Base-by-base conservation (phyloP, 2,888 invertebrate species). In the Catocala nupta region DNA sequence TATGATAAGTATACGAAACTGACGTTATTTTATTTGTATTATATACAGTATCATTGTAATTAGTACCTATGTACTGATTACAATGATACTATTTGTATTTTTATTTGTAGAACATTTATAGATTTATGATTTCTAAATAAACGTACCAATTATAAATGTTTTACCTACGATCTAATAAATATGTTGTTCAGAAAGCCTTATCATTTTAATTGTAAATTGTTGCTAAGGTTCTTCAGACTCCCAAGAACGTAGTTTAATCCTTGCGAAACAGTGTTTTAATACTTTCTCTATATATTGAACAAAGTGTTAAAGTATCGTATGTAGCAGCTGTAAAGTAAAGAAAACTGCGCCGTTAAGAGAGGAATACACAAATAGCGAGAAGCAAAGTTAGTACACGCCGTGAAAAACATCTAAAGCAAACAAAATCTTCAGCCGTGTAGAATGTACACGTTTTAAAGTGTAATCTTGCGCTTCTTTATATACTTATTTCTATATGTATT, bases 291-390 rank as follows among this genome's bases (percentile, higher is more conserved):
- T 48, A 36, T 39, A 51, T 58, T 51, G 49, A 51, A 44, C 51
- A 51, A 58, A 58, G 51, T 58, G 44, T 51, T 44, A 58, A 50
- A 36, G 44, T 44, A 51, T 58, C 57, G 57, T 50, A 57, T 34
- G 43, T 50, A 57, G 50, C 49, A 57, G 50, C 50, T 57, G 36
- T 57, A 57, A 57, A 51, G 57, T 57, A 57, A 50, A 25, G 57
- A 44, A 57, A 57, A 57, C 44, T 51, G 13, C 57, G 33, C 13
- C 50, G 57, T 57, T 51, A 57, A 57, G 50, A 12, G 57, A 44
- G 44, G 34, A 57, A 57, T 51, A 57, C 44, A 50, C 57, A 57
- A 51, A 57, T 57, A 57, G 57, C 43, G 13, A 34, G 13, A 34
- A 43, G 43, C 49, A 57, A 57, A 57, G 57, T 57, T 57, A 57